Conservation (phyloP, 2,797 vertebrate species). For the Alauda arvensis region DNA sequence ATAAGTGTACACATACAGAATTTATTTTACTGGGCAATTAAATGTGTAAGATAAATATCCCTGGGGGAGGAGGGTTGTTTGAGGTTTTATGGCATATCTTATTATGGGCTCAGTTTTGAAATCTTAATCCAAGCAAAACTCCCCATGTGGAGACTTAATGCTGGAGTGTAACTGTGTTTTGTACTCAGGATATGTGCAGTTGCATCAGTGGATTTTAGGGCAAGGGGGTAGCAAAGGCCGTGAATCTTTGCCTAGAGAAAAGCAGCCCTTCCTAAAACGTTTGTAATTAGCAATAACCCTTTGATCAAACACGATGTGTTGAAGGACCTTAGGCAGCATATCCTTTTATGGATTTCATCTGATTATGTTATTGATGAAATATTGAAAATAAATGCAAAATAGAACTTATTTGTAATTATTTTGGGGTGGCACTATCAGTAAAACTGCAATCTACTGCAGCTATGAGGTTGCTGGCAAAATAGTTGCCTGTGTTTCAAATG, state of each 20-base stretch:
- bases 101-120: constrained; percentile 53
- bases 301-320: background rate
- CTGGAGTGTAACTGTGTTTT: background rate
- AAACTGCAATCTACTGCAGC: background rate
- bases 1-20: constrained; percentile 18
- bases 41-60: constrained; percentile 55
- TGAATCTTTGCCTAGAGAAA: background rate
- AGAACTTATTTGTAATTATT: background rate
- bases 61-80: constrained; percentile 45
- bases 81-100: constrained; percentile 52
- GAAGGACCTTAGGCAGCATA: background rate
- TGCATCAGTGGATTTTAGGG: constrained; percentile 25
- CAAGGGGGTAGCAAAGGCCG: background rate
- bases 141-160: background rate
- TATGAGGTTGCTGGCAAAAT: background rate
- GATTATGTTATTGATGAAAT: background rate
- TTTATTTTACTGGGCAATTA: constrained; percentile 57
- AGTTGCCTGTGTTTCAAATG: background rate
- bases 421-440: background rate
- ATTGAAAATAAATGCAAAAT: background rate
- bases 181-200: background rate
- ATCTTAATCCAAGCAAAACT: constrained; percentile 57
- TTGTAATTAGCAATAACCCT: background rate
- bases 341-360: background rate
- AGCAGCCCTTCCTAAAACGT: background rate